These are phyloP conservation scores for Gymnocephalus cernua DNA, from an alignment of 2,113 vertebrate species.

Conservation along the genomic window DNA sequence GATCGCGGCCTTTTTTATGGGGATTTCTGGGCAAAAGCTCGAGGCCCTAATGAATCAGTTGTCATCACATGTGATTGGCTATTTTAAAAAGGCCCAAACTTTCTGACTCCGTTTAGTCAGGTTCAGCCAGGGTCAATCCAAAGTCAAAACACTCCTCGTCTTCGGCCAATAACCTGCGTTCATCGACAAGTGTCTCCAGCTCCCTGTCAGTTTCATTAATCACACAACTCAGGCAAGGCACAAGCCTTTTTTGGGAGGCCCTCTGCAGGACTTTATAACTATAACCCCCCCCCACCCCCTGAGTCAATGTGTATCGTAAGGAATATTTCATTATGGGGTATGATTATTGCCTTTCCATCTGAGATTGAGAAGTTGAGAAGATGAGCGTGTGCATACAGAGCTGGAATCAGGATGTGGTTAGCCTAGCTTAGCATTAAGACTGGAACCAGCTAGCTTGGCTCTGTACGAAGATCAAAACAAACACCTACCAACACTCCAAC, in stretches of 20 bases:
- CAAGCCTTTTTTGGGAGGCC: background rate
- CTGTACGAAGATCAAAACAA: background rate
- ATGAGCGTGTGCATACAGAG: background rate
- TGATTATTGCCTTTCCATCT: background rate
- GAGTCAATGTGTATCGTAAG: background rate
- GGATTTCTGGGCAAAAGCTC: constrained; percentile 62
- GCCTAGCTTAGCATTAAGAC: constrained; percentile 1
- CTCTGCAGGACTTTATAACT: background rate
- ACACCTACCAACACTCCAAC: too few relatives aligned
- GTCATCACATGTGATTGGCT: constrained; percentile 73
- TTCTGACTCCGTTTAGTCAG: constrained; percentile 41
- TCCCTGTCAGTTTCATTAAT: constrained; percentile 19
- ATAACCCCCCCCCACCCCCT: too few relatives aligned
- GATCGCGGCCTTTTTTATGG: constrained; percentile 65
- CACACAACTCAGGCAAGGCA: background rate
- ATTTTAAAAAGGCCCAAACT: constrained; percentile 64
- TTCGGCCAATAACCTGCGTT: constrained; percentile 27
- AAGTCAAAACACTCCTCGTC: constrained; percentile 17
- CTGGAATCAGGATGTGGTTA: background rate
- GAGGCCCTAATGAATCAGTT: constrained; percentile 69
- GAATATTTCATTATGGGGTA: background rate
- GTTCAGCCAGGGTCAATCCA: constrained; percentile 57
- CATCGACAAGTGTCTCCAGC: constrained; percentile 27
- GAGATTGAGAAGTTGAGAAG: background rate
- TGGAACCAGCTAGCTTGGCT: background rate